phyloP scores from a whole-genome alignment of 2,113 vertebrate species.

The Alosa alosa region DNA sequence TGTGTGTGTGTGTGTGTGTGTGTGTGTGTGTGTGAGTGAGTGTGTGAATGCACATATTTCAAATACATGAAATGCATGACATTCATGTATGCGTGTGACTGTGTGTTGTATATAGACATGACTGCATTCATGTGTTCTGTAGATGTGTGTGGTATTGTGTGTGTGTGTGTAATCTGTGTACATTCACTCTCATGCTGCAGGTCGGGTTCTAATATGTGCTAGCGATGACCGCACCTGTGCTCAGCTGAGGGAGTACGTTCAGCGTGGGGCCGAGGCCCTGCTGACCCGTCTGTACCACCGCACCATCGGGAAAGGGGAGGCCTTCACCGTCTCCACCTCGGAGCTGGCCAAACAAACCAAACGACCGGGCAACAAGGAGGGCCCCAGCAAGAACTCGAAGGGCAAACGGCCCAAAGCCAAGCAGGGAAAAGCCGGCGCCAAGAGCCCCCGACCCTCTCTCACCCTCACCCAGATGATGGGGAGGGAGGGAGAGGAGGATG shows the following conservation, averaged over 20 bases:
- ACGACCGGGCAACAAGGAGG: constrained; percentile 48
- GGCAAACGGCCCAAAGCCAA: constrained; percentile 64
- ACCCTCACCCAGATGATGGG: constrained; percentile 85
- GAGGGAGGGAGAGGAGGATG: constrained; percentile 51
- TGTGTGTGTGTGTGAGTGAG: not conserved
- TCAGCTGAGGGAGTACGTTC: constrained; percentile 87
- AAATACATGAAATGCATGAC: too few species aligned
- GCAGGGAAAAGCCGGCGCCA: constrained; percentile 54
- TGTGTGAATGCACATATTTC: not conserved
- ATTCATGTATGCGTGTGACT: not conserved
- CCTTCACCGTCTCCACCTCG: constrained; percentile 53
- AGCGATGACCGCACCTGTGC: constrained; percentile 92
- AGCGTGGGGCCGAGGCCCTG: constrained; percentile 76
- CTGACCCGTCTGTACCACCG: constrained; percentile 82
- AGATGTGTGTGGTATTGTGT: too few species aligned
- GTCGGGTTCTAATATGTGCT: constrained; percentile 90
- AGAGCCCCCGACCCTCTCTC: constrained; percentile 65
- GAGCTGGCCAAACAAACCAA: constrained; percentile 58
- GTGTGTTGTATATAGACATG: not conserved
- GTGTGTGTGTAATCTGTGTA: not conserved
- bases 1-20: not conserved
- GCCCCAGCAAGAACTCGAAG: constrained; percentile 54
- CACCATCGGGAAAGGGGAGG: constrained; percentile 79
- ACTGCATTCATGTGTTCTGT: not conserved
- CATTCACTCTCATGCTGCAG: constrained; percentile 56